These are phyloP conservation scores for Chrysocyon brachyurus DNA, from an alignment of 2,797 vertebrate genomes.

Conservation along the genomic window DNA sequence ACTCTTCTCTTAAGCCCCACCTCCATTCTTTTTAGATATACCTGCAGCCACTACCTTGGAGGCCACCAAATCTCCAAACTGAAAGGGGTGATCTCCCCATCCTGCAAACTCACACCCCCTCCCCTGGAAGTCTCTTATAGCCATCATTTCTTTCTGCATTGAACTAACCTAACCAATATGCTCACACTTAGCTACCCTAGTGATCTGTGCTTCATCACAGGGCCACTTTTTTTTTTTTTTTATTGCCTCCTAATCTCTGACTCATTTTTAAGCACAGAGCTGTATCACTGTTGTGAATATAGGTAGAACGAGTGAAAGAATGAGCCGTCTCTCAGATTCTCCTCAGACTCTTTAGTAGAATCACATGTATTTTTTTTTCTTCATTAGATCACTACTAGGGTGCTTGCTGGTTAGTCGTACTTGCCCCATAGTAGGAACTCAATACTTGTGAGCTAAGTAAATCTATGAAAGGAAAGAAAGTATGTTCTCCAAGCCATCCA, in stretches of 20 bases:
- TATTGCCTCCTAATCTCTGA: neutral
- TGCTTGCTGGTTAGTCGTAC: neutral
- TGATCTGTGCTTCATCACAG: neutral
- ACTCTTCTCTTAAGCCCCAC: neutral
- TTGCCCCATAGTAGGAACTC: neutral
- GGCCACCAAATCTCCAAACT: accelerated
- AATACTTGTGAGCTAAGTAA: neutral
- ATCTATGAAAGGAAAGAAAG: neutral
- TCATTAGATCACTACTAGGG: neutral
- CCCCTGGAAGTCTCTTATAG: neutral
- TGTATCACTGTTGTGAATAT: neutral
- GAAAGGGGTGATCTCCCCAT: neutral
- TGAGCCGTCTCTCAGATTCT: neutral
- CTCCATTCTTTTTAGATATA: neutral
- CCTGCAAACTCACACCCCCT: neutral
- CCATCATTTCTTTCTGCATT: neutral
- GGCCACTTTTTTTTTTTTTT: neutral
- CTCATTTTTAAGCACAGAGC: neutral
- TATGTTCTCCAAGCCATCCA: neutral
- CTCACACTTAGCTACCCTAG: neutral
- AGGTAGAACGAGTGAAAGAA: neutral
- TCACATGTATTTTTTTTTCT: neutral
- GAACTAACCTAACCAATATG: neutral
- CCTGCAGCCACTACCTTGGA: neutral
- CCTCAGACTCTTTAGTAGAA: neutral